phyloP scores from a whole-genome alignment of 1,140 invertebrate species.

The Coenobita brevimanus region DNA sequence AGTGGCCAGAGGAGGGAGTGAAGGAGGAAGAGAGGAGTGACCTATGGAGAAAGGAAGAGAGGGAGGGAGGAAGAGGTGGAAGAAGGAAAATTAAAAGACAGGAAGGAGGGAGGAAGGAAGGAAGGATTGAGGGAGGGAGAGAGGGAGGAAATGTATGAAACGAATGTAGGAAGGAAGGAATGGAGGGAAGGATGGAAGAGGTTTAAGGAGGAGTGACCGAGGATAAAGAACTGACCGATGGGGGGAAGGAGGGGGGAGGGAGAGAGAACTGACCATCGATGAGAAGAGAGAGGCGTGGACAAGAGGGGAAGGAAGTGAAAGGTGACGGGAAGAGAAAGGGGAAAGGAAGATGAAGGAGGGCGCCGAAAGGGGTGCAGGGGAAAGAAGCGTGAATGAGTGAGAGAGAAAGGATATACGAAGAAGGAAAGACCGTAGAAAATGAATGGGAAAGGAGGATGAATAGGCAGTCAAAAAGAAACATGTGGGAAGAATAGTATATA shows the following conservation, averaged over 20 bases:
- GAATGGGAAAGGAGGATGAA: too few species aligned
- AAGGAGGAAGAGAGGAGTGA: constrained; percentile 36
- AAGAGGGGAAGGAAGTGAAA: too few species aligned
- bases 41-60: constrained; percentile 19
- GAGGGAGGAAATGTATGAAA: constrained; percentile 17
- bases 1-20: constrained; percentile 36
- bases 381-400: too few species aligned
- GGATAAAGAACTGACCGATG: constrained; percentile 23
- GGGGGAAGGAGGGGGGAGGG: constrained; percentile 21
- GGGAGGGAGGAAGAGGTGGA: background rate
- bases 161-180: constrained; percentile 36
- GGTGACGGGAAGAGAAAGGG: too few species aligned
- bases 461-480: too few species aligned
- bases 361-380: too few species aligned
- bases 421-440: too few species aligned
- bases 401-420: too few species aligned
- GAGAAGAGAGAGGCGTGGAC: too few species aligned
- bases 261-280: too few species aligned
- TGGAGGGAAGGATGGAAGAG: constrained; percentile 24
- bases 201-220: constrained; percentile 27
- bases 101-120: constrained; percentile 31
- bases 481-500: too few species aligned
- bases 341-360: too few species aligned
- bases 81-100: constrained; percentile 33
- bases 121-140: constrained; percentile 23